phyloP scores from a whole-genome alignment of 2,113 vertebrate genomes.

The Oreochromis spilurus region DNA sequence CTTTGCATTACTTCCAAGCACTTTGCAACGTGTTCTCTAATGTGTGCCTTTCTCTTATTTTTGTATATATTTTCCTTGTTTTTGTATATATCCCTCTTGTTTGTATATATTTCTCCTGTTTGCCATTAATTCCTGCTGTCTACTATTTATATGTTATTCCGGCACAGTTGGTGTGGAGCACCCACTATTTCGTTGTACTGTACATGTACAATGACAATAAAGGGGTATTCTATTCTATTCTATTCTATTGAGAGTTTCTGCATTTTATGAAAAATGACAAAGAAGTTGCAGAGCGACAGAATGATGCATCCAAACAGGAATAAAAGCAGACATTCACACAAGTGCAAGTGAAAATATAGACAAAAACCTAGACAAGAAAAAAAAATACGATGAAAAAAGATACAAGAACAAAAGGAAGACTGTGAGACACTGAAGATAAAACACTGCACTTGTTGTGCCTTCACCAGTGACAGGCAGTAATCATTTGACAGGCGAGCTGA shows the following conservation, averaged over 20 bases:
- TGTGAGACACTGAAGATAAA: background rate
- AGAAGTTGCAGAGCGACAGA: background rate
- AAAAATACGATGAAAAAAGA: background rate
- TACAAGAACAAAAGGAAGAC: background rate
- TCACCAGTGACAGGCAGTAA: background rate
- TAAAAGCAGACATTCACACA: background rate
- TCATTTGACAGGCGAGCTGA: slow-evolving; percentile 13
- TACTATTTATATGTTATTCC: background rate
- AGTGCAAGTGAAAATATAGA: background rate
- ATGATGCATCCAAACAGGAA: background rate
- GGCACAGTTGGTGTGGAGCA: background rate
- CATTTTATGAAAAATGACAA: background rate
- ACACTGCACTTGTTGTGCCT: background rate
- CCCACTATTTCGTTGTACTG: background rate
- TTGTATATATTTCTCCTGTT: background rate
- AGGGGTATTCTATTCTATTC: background rate
- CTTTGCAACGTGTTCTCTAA: background rate
- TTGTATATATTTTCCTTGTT: background rate
- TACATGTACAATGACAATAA: background rate
- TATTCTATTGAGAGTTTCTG: background rate
- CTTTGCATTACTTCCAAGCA: background rate
- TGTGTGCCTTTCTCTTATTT: background rate
- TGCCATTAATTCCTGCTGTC: background rate
- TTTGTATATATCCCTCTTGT: background rate
- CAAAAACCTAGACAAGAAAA: background rate